Conservation (phyloP, 2,888 invertebrate genomes). For the Dynastes hyllus region DNA sequence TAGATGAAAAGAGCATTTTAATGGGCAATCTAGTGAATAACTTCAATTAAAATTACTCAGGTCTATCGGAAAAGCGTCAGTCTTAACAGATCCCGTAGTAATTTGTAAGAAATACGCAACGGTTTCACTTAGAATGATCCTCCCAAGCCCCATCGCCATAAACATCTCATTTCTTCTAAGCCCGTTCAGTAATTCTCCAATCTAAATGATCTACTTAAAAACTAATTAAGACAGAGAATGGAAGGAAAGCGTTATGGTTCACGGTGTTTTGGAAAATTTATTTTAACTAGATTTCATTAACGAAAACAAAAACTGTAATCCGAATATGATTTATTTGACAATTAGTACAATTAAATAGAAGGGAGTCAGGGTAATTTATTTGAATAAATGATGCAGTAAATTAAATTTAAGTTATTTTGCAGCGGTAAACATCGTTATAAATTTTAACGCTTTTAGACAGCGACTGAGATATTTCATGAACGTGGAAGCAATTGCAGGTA, state of each 20-base stretch:
- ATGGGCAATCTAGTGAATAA: too few species aligned
- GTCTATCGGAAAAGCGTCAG: too few species aligned
- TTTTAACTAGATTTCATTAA: conserved; percentile 10
- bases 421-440: conserved; percentile 20
- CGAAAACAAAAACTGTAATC: conserved; percentile 31
- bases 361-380: background rate
- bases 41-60: too few species aligned
- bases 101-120: background rate
- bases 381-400: conserved; percentile 24
- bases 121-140: background rate
- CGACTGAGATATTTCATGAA: background rate
- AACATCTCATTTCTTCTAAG: conserved; percentile 22
- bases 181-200: background rate
- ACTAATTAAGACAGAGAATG: conserved; percentile 16
- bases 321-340: conserved; percentile 33
- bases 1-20: too few species aligned
- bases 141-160: background rate
- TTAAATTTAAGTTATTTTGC: conserved; percentile 10
- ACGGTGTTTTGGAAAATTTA: conserved; percentile 20
- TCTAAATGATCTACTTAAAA: conserved; percentile 21
- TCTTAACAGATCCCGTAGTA: background rate
- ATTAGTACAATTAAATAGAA: conserved; percentile 28
- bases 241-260: background rate
- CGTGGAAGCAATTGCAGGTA: background rate
- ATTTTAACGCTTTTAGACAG: background rate